A percentile compares a stretch with the other conserved stretches of the same genome.
phyloP scores from a whole-genome alignment of 2,888 invertebrate species.

The Melipona beecheii region DNA sequence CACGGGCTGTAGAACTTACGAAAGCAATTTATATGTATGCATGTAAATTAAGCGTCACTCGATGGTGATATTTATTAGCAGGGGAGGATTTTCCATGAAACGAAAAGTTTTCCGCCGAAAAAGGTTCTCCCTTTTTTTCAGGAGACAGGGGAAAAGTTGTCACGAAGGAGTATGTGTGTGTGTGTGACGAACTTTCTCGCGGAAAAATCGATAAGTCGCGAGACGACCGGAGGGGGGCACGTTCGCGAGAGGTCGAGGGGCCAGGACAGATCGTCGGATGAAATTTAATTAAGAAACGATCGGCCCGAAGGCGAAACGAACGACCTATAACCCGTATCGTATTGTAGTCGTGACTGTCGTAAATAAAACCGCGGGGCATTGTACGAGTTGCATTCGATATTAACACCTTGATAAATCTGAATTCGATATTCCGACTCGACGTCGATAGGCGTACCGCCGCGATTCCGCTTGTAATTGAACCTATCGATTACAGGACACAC shows the following conservation, averaged over 20 bases:
- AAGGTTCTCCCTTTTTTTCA: constrained; percentile 18
- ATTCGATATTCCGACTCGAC: constrained; percentile 10
- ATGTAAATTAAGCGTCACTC: constrained; percentile 36
- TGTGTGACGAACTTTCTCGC: constrained; percentile 19
- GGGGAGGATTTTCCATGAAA: constrained; percentile 11
- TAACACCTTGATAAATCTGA: constrained; percentile 27
- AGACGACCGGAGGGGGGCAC: background rate
- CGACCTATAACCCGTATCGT: constrained; percentile 21
- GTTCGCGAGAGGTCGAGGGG: background rate
- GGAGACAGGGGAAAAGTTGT: constrained; percentile 2
- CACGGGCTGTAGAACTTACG: background rate
- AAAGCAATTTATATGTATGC: constrained; percentile 31
- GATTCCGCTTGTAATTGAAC: background rate
- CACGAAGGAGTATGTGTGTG: background rate
- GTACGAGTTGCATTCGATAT: constrained; percentile 7
- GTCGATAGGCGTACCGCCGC: background rate
- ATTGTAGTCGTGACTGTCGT: background rate
- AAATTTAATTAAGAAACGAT: constrained; percentile 46
- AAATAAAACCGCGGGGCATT: constrained; percentile 16
- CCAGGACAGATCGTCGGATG: background rate
- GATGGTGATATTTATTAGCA: constrained; percentile 22
- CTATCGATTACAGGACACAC: background rate
- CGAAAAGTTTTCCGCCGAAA: constrained; percentile 22
- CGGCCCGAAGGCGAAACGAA: constrained; percentile 11
- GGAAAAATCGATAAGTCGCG: constrained; percentile 36